phyloP scores from a whole-genome alignment of 2,888 invertebrate species.

The Hoplodrina ambigua region DNA sequence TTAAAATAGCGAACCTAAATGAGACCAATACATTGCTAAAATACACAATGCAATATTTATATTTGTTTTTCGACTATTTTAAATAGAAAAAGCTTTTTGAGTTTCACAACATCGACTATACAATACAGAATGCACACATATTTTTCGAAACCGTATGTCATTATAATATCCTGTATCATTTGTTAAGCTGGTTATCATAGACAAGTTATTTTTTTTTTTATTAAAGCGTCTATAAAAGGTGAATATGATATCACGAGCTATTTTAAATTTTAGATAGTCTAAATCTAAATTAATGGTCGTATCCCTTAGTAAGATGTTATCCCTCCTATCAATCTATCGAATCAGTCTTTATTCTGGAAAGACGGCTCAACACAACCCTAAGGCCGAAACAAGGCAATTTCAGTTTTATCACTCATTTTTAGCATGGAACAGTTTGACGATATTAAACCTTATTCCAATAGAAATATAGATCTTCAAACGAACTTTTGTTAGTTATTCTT shows the following conservation, averaged over 20 bases:
- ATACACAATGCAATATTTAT: neutral
- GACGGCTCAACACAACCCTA: slow-evolving; percentile 63
- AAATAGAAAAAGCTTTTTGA: slow-evolving; percentile 17
- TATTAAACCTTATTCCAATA: slow-evolving; percentile 35
- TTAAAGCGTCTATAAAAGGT: slow-evolving; percentile 13
- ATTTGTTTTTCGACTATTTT: slow-evolving; percentile 2
- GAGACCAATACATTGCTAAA: slow-evolving; percentile 5
- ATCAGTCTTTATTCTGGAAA: slow-evolving; percentile 76
- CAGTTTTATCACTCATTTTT: slow-evolving; percentile 48
- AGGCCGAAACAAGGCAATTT: slow-evolving; percentile 69
- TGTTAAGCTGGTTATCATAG: slow-evolving; percentile 7
- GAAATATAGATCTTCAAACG: neutral
- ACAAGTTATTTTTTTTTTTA: slow-evolving; percentile 6
- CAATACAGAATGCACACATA: neutral
- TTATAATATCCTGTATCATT: neutral
- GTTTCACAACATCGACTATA: slow-evolving; percentile 11
- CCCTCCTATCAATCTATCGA: slow-evolving; percentile 58
- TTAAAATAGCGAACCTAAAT: slow-evolving; percentile 20
- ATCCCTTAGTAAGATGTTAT: slow-evolving; percentile 53
- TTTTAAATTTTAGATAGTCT: slow-evolving; percentile 4
- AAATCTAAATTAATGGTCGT: slow-evolving; percentile 31
- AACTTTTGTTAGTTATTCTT: neutral
- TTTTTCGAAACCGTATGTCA: neutral
- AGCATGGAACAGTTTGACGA: slow-evolving; percentile 7
- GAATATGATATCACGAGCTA: slow-evolving; percentile 10